A percentile compares a stretch with the other conserved stretches of the same genome.
Conservation (phyloP, 2,888 invertebrate genomes). For the Balanococcus diminutus region DNA sequence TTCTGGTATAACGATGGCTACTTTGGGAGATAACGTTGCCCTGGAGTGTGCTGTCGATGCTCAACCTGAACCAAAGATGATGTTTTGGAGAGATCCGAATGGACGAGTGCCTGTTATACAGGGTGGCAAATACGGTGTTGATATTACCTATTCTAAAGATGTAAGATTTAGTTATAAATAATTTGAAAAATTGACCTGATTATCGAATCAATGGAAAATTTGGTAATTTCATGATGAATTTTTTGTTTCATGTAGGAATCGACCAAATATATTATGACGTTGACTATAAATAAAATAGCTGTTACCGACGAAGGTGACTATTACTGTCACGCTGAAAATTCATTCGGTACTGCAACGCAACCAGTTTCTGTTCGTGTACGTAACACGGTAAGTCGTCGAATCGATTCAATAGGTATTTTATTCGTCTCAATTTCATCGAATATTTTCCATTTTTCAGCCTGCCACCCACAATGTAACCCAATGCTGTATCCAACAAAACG, state of each 20-base stretch:
- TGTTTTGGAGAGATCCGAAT: conserved; percentile 80
- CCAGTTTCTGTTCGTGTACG: conserved; percentile 76
- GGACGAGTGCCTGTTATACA: conserved; percentile 77
- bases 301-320: conserved; percentile 79
- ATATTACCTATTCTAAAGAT: conserved; percentile 50
- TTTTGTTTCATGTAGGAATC: conserved; percentile 65
- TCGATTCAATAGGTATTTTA: not conserved
- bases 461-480: conserved; percentile 75
- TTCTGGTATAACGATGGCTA: conserved; percentile 77
- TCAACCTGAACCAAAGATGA: conserved; percentile 78
- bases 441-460: conserved; percentile 60
- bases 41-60: conserved; percentile 80
- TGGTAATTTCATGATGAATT: not conserved
- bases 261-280: conserved; percentile 74
- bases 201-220: not conserved
- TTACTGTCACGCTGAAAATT: conserved; percentile 84
- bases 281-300: conserved; percentile 75
- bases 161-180: too few species aligned
- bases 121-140: conserved; percentile 75
- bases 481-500: conserved; percentile 82
- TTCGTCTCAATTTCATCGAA: not conserved
- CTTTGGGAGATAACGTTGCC: conserved; percentile 76
- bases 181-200: too few species aligned
- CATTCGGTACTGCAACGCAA: conserved; percentile 74
- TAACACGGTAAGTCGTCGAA: conserved; percentile 62